Evolutionary conservation across 1,140 invertebrate species (phyloP).

Genomic region (Palaemon carinicauda): DNA sequence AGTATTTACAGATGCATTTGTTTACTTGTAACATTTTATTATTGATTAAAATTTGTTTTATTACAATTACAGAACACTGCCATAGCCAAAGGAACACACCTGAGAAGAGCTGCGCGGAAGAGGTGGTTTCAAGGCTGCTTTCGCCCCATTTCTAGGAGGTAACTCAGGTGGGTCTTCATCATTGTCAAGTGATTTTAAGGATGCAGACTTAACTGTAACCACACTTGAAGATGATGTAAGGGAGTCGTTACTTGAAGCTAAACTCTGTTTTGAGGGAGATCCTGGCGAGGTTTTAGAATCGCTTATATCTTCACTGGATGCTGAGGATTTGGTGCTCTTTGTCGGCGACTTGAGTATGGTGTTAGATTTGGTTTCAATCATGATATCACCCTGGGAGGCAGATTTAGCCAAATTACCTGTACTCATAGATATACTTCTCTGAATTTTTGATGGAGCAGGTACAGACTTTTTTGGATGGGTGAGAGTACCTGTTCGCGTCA

Average conservation of each 20-base stretch:
- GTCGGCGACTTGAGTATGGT: conserved; percentile 33
- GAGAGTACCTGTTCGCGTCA: conserved; percentile 38
- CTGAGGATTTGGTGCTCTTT: conserved; percentile 47
- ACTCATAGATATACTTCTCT: conserved; percentile 47
- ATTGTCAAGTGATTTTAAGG: conserved; percentile 48
- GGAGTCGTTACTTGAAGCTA: conserved; percentile 62
- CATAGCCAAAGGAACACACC: conserved; percentile 65
- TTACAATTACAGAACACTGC: too few species aligned
- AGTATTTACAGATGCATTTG: too few species aligned
- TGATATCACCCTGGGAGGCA: conserved; percentile 59
- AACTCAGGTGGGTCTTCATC: conserved; percentile 68
- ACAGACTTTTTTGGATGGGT: conserved; percentile 37
- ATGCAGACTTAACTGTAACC: conserved; percentile 61
- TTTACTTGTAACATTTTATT: too few species aligned
- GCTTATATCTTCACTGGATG: conserved; percentile 53
- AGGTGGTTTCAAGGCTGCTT: conserved; percentile 76
- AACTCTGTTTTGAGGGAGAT: conserved; percentile 61
- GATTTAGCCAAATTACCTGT: conserved; percentile 57
- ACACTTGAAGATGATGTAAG: conserved; percentile 61
- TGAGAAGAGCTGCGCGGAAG: conserved; percentile 74
- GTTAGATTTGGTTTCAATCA: background rate
- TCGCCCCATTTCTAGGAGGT: conserved; percentile 67
- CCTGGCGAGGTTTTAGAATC: conserved; percentile 45
- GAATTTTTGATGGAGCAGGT: conserved; percentile 16
- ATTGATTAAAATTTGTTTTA: too few species aligned